Evolutionary conservation across 2,797 vertebrate species (phyloP), one percentile per base, ranked within the genome.

Genomic region (Aulostomus chinensis): DNA sequence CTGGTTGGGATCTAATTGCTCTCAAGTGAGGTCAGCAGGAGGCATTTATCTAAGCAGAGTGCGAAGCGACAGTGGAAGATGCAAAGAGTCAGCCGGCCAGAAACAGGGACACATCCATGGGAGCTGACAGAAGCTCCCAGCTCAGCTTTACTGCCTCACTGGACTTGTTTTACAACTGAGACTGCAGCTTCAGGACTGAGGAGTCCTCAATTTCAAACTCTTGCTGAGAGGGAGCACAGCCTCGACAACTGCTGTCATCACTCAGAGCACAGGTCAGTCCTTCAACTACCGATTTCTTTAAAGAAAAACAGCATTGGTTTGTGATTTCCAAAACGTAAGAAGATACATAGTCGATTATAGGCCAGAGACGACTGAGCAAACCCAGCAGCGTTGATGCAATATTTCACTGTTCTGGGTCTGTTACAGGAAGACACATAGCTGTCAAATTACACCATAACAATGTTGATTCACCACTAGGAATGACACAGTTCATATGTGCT

Each of bases 11-110:
- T 92, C 91, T 97, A 97, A 98, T 97, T 97, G 94, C 93, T 96
- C 94, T 92, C 90, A 93, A 93, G 94, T 97, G 97, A 98, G 96
- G 96, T 98, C 97, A 98, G 94, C 93, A 90, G 91, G 81, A 96
- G 94, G 95, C 95, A 96, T 98, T 97, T 95, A 96, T 96, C 92
- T 89, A 91, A 93, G 92, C 90, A 89, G 90, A 87, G 90, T 84
- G 90, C 84, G 87, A 67, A 90, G 91, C 89, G 91, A 93, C 91
- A 92, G 91, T 73, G 91, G 89, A 93, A 89, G 89, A 93, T 93
- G 93, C 92, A 91, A 76, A 86, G 84, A 88, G 89, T 89, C 63
- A 90, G 80, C 84, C 83, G 90, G 91, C 86, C 86, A 85, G 91
- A 82, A 76, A 78, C 73, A 79, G 73, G 59, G 62, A 81, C 88